These are phyloP conservation scores for Styela clava DNA, from an alignment of 23 tunicate species.

Conservation along the genomic window DNA sequence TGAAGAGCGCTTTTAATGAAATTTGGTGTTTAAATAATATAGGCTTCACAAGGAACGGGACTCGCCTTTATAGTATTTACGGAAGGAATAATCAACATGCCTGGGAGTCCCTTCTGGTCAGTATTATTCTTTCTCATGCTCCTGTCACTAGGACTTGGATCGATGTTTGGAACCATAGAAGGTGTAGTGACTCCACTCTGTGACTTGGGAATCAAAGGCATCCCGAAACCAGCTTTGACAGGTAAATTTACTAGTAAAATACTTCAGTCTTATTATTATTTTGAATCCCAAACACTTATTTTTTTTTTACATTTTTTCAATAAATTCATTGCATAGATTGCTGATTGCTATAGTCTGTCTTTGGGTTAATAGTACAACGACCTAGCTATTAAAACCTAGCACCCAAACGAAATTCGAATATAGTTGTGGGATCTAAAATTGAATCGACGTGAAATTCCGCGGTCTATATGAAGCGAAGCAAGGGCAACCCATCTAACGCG, in stretches of 20 bases:
- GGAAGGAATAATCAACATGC: constrained; percentile 98
- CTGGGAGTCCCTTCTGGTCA: constrained; percentile 98
- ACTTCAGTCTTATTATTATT: not conserved
- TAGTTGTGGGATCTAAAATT: too few species aligned
- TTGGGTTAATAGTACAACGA: too few species aligned
- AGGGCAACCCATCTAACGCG: too few species aligned
- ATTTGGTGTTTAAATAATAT: not conserved
- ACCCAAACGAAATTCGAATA: too few species aligned
- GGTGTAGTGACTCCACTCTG: constrained; percentile 97
- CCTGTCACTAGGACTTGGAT: constrained; percentile 90
- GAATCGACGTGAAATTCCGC: too few species aligned
- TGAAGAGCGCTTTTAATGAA: too few species aligned
- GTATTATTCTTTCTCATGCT: constrained; percentile 96
- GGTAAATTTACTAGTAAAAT: too few species aligned
- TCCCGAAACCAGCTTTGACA: constrained; percentile 76
- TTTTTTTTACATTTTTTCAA: not conserved
- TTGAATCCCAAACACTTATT: not conserved
- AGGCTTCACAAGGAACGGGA: constrained; percentile 98
- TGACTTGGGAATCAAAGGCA: constrained; percentile 70
- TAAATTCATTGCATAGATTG: not conserved
- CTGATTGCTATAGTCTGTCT: too few species aligned
- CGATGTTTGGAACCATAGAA: constrained; percentile 99
- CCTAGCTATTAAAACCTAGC: too few species aligned
- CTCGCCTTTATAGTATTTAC: constrained; percentile 96
- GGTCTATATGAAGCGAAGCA: too few species aligned